phyloP scores from a whole-genome alignment of 2,113 vertebrate genomes.

The Oryzias curvinotus region DNA sequence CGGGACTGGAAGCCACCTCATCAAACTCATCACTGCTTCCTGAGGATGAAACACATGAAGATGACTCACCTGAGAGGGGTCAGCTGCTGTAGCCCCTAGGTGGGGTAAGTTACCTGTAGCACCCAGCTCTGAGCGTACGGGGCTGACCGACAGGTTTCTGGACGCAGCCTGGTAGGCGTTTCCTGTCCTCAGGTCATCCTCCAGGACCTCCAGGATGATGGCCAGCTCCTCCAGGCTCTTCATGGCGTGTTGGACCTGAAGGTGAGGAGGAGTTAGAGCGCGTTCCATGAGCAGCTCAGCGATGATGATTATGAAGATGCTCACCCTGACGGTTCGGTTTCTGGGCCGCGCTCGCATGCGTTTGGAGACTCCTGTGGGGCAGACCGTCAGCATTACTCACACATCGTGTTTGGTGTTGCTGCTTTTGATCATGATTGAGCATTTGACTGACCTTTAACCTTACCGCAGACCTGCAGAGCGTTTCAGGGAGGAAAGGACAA shows the following conservation, averaged over 20 bases:
- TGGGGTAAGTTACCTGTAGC: constrained; percentile 26
- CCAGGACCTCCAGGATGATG: constrained; percentile 85
- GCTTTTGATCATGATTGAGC: too few relatives aligned
- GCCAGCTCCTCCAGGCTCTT: constrained; percentile 84
- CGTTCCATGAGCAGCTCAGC: background rate
- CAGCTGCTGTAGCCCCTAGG: too few relatives aligned
- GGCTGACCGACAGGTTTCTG: background rate
- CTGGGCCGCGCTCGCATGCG: constrained; percentile 72
- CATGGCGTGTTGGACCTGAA: constrained; percentile 67
- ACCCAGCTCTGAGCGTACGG: constrained; percentile 26
- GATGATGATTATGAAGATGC: constrained; percentile 24
- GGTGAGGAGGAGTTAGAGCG: background rate
- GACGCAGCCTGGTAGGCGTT: constrained; percentile 7
- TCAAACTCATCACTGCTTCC: constrained; percentile 50
- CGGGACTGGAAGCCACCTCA: constrained; percentile 56
- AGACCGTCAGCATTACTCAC: background rate
- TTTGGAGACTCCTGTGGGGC: constrained; percentile 70
- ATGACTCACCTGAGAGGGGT: background rate
- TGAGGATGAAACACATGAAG: background rate
- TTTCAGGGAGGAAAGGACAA: too few relatives aligned
- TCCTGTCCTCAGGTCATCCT: constrained; percentile 80
- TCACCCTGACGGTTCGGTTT: constrained; percentile 69
- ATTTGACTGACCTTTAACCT: background rate
- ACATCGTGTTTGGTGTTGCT: background rate
- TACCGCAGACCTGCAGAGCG: background rate